These are phyloP conservation scores for Emmelina monodactyla DNA, from an alignment of 2,888 invertebrate genomes.

Conservation along the genomic window DNA sequence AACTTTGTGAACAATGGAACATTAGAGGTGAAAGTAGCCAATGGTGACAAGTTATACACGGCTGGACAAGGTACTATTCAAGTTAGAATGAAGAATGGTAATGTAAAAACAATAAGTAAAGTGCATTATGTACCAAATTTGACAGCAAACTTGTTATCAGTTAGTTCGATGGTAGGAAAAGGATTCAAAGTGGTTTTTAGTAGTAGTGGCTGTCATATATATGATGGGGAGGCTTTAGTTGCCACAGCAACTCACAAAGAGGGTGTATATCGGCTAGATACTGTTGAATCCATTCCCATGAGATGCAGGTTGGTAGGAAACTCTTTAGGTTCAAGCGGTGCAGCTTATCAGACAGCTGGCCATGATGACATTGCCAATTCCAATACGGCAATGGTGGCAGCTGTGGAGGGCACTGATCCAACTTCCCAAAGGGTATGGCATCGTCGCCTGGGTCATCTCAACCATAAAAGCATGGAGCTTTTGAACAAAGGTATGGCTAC, in stretches of 20 bases:
- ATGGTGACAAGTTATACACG: conserved; percentile 5
- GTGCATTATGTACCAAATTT: conserved; percentile 4
- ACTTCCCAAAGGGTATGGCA: conserved; percentile 1
- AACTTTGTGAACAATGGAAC: background rate
- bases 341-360: too few species aligned
- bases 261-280: background rate
- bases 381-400: background rate
- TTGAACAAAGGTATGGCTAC: conserved; percentile 3
- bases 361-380: background rate
- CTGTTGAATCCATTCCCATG: background rate
- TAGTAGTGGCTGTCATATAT: conserved; percentile 2
- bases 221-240: background rate
- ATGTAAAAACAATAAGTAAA: background rate
- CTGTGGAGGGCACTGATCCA: too few species aligned
- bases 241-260: background rate
- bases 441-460: conserved; percentile 3
- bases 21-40: conserved; percentile 5
- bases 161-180: conserved; percentile 10
- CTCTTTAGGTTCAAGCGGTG: background rate
- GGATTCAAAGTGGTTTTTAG: conserved; percentile 11
- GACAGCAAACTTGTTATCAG: conserved; percentile 10
- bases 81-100: background rate
- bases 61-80: background rate
- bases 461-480: background rate
- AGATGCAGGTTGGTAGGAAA: background rate